Evolutionary conservation across 2,888 invertebrate genomes (phyloP), one percentile per base, ranked within the genome.

Genomic region (Acleris laterana): DNA sequence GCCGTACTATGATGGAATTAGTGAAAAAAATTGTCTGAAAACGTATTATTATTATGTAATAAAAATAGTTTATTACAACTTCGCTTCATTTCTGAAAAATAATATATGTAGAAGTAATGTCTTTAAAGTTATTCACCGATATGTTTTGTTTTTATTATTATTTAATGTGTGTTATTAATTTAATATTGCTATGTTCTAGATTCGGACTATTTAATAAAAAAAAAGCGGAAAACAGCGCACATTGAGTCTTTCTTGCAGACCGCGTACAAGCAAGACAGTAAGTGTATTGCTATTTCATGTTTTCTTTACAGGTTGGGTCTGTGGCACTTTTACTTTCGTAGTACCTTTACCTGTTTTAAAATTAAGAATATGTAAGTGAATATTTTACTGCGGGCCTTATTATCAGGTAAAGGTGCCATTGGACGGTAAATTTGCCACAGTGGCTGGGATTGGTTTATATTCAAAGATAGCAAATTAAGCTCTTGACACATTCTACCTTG

Each of bases 201-300:
- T 74, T 62, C 71, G 70, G 70, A 75, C 49, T 69, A 73, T 69
- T 68, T 73, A 68, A 70, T 61, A 46, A 69, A 60, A 38, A 88
- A 86, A 75, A 81, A 81, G 73, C 78, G 81, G 75, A 84, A 82
- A 77, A 78, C 76, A 66, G 60, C 65, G 55, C 62, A 84, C 59
- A 77, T 82, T 70, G 72, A 81, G 58, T 66, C 73, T 65, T 69
- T 80, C 69, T 71, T 78, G 63, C 74, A 51, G 60, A 7, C 73
- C 68, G 72, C 80, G 69, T 84, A 84, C 76, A 85, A 86, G 49
- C 77, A 78, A 68, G 90, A 89, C 71, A 86, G 90, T 91, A 89
- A 91, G 90, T 90, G 75, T 77, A 66, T 19, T 67, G 58, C 68
- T 70, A 58, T 62, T 17, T 46, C 9, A 48, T 55, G 28, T 20